These are phyloP conservation scores for Salvelinus sp. DNA, from an alignment of 2,113 vertebrate species.

Conservation along the genomic window DNA sequence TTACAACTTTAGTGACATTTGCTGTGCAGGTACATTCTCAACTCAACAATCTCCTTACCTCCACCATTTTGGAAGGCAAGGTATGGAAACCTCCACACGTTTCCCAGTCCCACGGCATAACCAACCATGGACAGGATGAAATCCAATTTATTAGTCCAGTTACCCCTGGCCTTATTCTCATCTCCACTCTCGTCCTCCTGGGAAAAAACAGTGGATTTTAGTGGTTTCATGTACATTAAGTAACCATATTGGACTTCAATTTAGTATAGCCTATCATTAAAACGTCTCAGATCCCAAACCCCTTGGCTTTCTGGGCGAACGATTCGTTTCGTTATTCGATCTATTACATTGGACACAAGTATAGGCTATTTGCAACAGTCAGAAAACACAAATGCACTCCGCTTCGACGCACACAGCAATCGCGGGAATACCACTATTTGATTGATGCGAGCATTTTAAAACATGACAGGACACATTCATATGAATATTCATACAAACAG, in stretches of 20 bases:
- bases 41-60: conserved; percentile 78
- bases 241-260: too few relatives aligned
- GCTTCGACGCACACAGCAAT: too few relatives aligned
- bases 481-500: not conserved
- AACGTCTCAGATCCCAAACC: too few relatives aligned
- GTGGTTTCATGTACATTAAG: too few relatives aligned
- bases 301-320: too few relatives aligned
- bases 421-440: too few relatives aligned
- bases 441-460: too few relatives aligned
- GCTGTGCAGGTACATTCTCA: not conserved
- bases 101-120: conserved; percentile 97
- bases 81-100: conserved; percentile 99
- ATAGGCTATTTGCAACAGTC: too few relatives aligned
- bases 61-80: conserved; percentile 99
- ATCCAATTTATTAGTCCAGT: conserved; percentile 98
- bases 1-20: not conserved
- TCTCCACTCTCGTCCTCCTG: conserved; percentile 88
- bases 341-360: too few relatives aligned
- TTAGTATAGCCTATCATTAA: too few relatives aligned
- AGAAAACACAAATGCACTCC: too few relatives aligned
- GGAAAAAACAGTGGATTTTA: not conserved
- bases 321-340: too few relatives aligned
- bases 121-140: conserved; percentile 99
- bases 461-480: not conserved
- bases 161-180: conserved; percentile 98